Percentiles rank a stretch among this genome's conserved stretches.
Conservation (phyloP, 1,140 invertebrate genomes). For the Scaptodrosophila lebanonensis region DNA sequence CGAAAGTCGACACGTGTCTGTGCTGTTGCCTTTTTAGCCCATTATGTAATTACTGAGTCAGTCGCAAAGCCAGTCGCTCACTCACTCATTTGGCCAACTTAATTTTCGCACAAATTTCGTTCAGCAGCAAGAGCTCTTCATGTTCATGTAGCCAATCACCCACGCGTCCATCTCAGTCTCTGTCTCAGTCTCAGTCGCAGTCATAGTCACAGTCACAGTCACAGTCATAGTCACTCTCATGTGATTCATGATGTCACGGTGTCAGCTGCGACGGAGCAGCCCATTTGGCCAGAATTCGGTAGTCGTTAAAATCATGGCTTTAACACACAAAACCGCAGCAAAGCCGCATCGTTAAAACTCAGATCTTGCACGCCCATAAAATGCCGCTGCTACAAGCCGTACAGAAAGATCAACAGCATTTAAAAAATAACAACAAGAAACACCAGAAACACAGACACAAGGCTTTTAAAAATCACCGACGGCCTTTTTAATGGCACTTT, state of each 20-base stretch:
- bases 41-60: conserved; percentile 62
- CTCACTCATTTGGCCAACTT: conserved; percentile 62
- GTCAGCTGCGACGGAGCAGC: conserved; percentile 25
- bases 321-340: conserved; percentile 17
- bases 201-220: too few relatives aligned
- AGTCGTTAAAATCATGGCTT: conserved; percentile 50
- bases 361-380: conserved; percentile 67
- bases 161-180: conserved; percentile 35
- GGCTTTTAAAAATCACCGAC: conserved; percentile 42
- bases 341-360: conserved; percentile 47
- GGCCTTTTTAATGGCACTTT: conserved; percentile 44
- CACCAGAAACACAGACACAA: too few relatives aligned
- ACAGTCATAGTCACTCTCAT: too few relatives aligned
- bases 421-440: too few relatives aligned
- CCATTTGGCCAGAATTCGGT: conserved; percentile 51
- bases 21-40: conserved; percentile 12
- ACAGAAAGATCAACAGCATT: conserved; percentile 2
- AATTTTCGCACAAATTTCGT: conserved; percentile 66
- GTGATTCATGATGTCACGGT: conserved; percentile 58
- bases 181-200: too few relatives aligned
- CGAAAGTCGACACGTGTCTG: conserved; percentile 17
- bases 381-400: conserved; percentile 48
- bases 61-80: conserved; percentile 16
- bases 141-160: conserved; percentile 51
- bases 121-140: conserved; percentile 69